These are phyloP conservation scores for Oreotrochilus melanogaster DNA, from an alignment of 2,113 vertebrate genomes.

Conservation along the genomic window DNA sequence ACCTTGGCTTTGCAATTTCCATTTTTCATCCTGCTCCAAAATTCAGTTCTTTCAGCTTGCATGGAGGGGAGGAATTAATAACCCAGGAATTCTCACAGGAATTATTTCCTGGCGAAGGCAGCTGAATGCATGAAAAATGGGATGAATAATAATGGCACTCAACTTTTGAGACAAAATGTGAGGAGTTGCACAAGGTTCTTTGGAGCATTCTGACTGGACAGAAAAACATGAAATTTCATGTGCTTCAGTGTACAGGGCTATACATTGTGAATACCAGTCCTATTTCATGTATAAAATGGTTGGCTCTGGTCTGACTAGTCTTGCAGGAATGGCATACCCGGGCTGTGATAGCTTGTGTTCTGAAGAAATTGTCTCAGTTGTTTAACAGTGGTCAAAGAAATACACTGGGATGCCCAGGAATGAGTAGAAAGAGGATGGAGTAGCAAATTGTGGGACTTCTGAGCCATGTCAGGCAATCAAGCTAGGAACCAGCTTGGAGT, in stretches of 20 bases:
- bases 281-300: background rate
- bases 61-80: background rate
- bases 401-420: background rate
- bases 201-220: background rate
- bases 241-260: fast-evolving
- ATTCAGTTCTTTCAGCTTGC: background rate
- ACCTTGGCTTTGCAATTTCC: background rate
- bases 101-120: background rate
- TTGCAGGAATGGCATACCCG: background rate
- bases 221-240: background rate
- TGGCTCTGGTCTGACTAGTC: background rate
- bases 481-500: fast-evolving
- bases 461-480: background rate
- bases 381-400: background rate
- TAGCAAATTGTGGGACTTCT: background rate
- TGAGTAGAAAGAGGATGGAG: background rate
- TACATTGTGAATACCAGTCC: fast-evolving
- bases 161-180: background rate
- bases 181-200: background rate
- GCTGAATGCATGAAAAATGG: background rate
- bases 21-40: background rate
- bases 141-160: background rate
- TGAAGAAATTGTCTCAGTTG: background rate
- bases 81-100: background rate
- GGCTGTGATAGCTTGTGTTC: background rate